These are phyloP conservation scores for Alectura lathami DNA, from an alignment of 2,113 vertebrate species.

Conservation along the genomic window DNA sequence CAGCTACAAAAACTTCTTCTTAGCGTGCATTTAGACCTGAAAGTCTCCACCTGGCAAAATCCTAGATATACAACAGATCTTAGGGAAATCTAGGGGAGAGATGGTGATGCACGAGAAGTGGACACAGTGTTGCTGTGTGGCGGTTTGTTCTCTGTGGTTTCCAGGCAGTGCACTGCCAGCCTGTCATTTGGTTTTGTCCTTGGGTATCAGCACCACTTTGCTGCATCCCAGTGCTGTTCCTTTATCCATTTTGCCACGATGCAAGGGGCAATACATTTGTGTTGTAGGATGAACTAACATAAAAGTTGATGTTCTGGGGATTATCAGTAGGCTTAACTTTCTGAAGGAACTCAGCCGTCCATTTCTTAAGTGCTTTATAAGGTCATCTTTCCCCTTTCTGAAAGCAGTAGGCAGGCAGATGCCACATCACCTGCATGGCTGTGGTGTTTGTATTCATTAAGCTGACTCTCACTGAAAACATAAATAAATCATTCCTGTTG, in stretches of 20 bases:
- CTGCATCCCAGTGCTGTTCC: background rate
- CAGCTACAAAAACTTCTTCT: background rate
- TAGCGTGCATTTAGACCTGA: background rate
- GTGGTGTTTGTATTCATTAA: slow-evolving; percentile 23
- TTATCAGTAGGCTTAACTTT: background rate
- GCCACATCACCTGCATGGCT: background rate
- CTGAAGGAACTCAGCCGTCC: background rate
- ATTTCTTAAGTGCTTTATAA: slow-evolving; percentile 38
- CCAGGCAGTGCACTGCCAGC: background rate
- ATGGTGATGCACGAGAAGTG: background rate
- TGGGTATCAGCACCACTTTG: background rate
- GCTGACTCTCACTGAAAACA: background rate
- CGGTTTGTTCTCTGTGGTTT: background rate
- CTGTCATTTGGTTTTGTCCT: background rate
- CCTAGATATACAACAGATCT: background rate
- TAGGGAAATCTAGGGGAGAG: background rate
- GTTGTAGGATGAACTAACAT: background rate
- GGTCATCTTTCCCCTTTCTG: background rate
- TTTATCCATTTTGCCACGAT: background rate
- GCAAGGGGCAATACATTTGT: background rate
- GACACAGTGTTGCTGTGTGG: background rate
- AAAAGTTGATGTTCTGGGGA: background rate
- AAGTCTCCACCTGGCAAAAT: background rate
- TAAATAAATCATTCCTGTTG: slow-evolving; percentile 54
- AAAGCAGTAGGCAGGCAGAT: background rate